Percentiles rank a stretch among this genome's conserved stretches.
phyloP scores from a whole-genome alignment of 2,797 vertebrate genomes.

The Anguilla pacifica region DNA sequence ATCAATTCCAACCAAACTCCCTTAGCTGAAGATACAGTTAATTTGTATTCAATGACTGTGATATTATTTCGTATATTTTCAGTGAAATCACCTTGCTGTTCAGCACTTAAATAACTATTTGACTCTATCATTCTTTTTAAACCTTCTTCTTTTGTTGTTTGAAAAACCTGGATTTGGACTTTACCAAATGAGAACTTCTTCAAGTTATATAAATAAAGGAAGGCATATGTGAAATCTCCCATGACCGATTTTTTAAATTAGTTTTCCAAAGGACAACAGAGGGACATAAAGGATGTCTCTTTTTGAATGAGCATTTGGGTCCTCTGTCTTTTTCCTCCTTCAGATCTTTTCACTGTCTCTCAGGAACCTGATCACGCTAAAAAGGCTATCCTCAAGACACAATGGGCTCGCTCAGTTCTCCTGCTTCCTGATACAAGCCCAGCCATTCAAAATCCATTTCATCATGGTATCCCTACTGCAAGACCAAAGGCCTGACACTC shows the following conservation, averaged over 20 bases:
- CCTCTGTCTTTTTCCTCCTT: background rate
- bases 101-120: background rate
- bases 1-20: background rate
- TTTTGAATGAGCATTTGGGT: slow-evolving; percentile 14
- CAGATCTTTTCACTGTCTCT: slow-evolving; percentile 15
- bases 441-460: slow-evolving; percentile 35
- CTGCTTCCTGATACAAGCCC: slow-evolving; percentile 4
- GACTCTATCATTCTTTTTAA: background rate
- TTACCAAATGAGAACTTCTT: background rate
- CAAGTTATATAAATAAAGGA: slow-evolving; percentile 1
- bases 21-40: background rate
- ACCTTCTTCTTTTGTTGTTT: background rate
- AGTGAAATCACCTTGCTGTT: background rate
- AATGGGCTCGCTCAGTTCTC: slow-evolving; percentile 5
- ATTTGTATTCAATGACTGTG: background rate
- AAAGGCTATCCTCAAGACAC: slow-evolving; percentile 4
- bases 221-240: slow-evolving; percentile 20
- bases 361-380: background rate
- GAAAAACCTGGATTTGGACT: background rate
- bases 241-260: slow-evolving; percentile 13
- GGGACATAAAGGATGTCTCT: background rate
- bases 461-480: slow-evolving; percentile 34
- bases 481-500: slow-evolving; percentile 33
- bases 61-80: background rate
- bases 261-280: background rate